Base-by-base conservation (phyloP, 2,888 invertebrate species). In the Clivina fossor region DNA sequence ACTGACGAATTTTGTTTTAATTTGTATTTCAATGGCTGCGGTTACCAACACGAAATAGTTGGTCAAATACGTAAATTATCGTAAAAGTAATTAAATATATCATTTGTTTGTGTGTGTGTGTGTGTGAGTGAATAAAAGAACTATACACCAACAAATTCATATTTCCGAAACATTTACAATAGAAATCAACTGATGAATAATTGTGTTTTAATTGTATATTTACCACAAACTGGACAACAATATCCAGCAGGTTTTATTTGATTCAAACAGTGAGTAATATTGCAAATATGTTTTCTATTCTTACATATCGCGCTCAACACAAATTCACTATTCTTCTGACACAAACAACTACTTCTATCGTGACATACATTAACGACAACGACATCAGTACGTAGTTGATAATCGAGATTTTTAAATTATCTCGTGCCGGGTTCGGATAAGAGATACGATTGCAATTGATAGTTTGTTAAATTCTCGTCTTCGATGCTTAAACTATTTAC, bases 141-240 rank as follows among this genome's bases (percentile, higher is more conserved):
- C n/a, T n/a, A n/a, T n/a, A n/a, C n/a, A n/a, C n/a, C n/a, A n/a
- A n/a, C n/a, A n/a, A n/a, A n/a, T n/a, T n/a, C n/a, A n/a, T n/a
- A n/a, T n/a, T n/a, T n/a, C n/a, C n/a, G n/a, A n/a, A n/a, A n/a
- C n/a, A n/a, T n/a, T n/a, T n/a, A n/a, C n/a, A n/a, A n/a, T n/a
- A n/a, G 2, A 13, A 5, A 26, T 13, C n/a, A 44, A 28, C 16
- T 15, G 28, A 30, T 15, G 8, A 11, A 15, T 18, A 24, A 40
- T 40, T 11, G 5, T 22, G 15, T 9, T n/a, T n/a, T n/a, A n/a
- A n/a, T n/a, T n/a, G n/a, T n/a, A n/a, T n/a, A 24, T n/a, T 35
- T 57, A 57, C 57, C 57, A 24, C 57, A 57, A 24, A 57, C 26
- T 37, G 40, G 11, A 40, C 57, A 57, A 33, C 57, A 57, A 35